Evolutionary conservation across 2,888 invertebrate genomes (phyloP).

Genomic region (Campopleginae sp.): DNA sequence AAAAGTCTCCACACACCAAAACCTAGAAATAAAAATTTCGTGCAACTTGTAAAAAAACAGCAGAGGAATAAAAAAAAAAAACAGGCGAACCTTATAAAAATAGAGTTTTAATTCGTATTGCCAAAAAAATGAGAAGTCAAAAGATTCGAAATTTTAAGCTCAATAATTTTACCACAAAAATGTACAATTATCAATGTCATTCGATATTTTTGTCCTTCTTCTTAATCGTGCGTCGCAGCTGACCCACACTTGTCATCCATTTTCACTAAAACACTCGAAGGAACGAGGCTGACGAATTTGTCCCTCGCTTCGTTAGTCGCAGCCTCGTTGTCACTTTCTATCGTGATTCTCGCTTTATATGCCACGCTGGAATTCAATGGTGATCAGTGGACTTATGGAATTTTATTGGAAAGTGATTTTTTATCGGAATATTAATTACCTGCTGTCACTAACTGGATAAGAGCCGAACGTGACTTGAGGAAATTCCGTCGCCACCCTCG

Average conservation of each 20-base stretch:
- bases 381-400: not conserved
- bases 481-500: conserved; percentile 83
- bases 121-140: not conserved
- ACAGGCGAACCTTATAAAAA: not conserved
- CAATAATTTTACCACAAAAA: conserved; percentile 1
- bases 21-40: not conserved
- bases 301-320: conserved; percentile 81
- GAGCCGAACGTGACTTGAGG: conserved; percentile 85
- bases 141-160: not conserved
- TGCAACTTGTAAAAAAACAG: not conserved
- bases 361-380: conserved; percentile 76
- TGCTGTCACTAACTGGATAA: conserved; percentile 84
- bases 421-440: conserved; percentile 76
- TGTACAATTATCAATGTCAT: not conserved
- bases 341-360: conserved; percentile 85
- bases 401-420: not conserved
- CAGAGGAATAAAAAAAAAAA: not conserved
- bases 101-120: not conserved
- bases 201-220: not conserved
- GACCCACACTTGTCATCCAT: conserved; percentile 70
- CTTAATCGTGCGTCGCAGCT: conserved; percentile 5
- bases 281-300: conserved; percentile 81
- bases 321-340: conserved; percentile 84
- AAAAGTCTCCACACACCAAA: conserved; percentile 12
- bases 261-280: conserved; percentile 74